Evolutionary conservation across 2,888 invertebrate species (phyloP), one percentile per base, ranked within the genome.

Genomic region (Pammene aurita): DNA sequence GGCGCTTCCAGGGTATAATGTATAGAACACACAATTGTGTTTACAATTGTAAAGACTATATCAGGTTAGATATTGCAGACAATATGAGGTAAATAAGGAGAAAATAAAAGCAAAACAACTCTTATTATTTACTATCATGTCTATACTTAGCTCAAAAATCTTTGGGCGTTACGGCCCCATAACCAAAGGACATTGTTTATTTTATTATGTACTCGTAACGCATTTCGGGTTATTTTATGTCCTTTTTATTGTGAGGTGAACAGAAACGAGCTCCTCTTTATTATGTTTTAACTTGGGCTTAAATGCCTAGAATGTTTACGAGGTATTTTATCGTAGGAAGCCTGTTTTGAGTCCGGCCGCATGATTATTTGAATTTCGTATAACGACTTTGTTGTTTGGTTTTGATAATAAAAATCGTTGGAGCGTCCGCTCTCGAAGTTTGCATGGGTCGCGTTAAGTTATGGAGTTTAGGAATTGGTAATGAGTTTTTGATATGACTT

Each of bases 211-310:
- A 69, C 64, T 58, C 63, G 26, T 26, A 57, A 26, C 26, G 26
- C 26, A 26, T 26, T 69, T 58, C 46, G 64, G 68, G 58, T 64
- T 69, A 64, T 69, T 69, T 69, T 69, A 69, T 64, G 54, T 6
- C 63, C 41, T 58, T 69, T 69, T 69, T 69, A 69, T 64, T 58
- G 68, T 52, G 58, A 69, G 68, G 68, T 64, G 26, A 26, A 26
- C 26, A 26, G 26, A 46, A 68, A 69, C 54, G 64, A 54, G 44
- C 38, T 69, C 64, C 63, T 64, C 44, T 69, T 69, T 69, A 64
- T 64, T 68, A 69, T 69, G 68, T 64, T 69, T 69, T 69, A 69
- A 69, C 68, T 58, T 64, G 58, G 68, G 58, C 68, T 69, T 64
- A 69, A 69, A 69, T 69, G 68, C 52, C 58, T 57, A 58, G 64